These are phyloP conservation scores for Chydorus sphaericus DNA, from an alignment of 2,888 invertebrate species.

Conservation along the genomic window DNA sequence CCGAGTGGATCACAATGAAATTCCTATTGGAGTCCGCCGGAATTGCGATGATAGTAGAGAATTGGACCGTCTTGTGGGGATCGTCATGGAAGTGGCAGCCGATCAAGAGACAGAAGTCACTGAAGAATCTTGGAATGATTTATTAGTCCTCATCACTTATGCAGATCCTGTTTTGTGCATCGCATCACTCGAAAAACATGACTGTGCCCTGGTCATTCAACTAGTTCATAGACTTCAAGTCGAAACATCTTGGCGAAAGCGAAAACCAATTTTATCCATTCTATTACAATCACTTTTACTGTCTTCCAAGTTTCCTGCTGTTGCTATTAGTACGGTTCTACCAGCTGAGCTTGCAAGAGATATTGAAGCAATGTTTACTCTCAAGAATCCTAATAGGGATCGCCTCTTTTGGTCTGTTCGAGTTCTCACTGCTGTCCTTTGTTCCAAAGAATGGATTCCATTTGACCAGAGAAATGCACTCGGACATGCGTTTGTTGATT, in stretches of 20 bases:
- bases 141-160: not conserved
- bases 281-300: not conserved
- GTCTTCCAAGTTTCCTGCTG: not conserved
- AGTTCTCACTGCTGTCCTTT: not conserved
- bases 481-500: not conserved
- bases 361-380: not conserved
- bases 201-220: conserved; percentile 1
- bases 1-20: not conserved
- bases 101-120: conserved; percentile 3
- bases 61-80: not conserved
- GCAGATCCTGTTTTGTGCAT: conserved; percentile 1
- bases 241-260: conserved; percentile 7
- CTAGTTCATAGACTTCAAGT: conserved; percentile 7
- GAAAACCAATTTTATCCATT: not conserved
- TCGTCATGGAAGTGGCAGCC: not conserved
- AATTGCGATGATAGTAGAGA: not conserved
- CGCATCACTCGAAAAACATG: not conserved
- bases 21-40: not conserved
- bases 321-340: conserved; percentile 11
- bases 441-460: not conserved
- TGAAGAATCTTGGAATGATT: conserved; percentile 7
- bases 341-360: conserved; percentile 8
- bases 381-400: not conserved
- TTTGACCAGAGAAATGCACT: not conserved
- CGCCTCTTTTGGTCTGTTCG: not conserved